A percentile compares a stretch with the other conserved stretches of the same genome.
These are phyloP conservation scores for Blastobasis adustella DNA, from an alignment of 2,888 invertebrate genomes.

Conservation along the genomic window DNA sequence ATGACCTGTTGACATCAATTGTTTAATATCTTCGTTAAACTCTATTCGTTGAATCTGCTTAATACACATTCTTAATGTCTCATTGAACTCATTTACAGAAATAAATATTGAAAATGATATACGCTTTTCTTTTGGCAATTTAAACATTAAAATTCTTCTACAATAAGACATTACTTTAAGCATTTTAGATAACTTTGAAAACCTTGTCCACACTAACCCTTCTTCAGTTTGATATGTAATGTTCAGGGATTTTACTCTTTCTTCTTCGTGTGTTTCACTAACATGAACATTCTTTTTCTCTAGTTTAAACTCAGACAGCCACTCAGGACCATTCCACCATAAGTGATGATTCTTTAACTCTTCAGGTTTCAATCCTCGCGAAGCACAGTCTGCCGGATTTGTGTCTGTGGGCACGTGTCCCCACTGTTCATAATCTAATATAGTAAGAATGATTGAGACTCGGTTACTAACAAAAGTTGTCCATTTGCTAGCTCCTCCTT, in stretches of 20 bases:
- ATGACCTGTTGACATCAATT: not conserved
- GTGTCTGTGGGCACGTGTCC: constrained; percentile 2
- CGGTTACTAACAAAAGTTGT: too few species aligned
- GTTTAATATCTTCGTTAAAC: constrained; percentile 5
- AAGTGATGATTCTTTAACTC: not conserved
- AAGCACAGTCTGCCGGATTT: constrained; percentile 4
- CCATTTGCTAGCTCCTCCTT: too few species aligned
- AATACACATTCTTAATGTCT: constrained; percentile 8
- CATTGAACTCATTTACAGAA: not conserved
- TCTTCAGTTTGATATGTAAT: not conserved
- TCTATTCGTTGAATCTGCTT: not conserved
- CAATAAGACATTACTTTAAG: constrained; percentile 11
- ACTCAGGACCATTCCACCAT: constrained; percentile 16
- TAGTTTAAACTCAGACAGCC: not conserved
- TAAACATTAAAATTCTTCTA: constrained; percentile 7
- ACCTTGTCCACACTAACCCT: constrained; percentile 8
- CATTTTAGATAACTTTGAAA: constrained; percentile 10
- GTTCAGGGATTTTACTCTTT: not conserved
- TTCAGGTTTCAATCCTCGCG: constrained; percentile 4
- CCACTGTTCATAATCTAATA: constrained; percentile 4
- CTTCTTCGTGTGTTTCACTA: not conserved
- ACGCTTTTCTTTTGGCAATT: constrained; percentile 2
- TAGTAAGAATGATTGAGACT: not conserved
- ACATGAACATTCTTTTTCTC: not conserved
- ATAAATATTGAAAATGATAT: not conserved